A percentile compares a stretch with the other conserved stretches of the same genome.
Evolutionary conservation across 2,113 vertebrate genomes (phyloP).

Genomic region (Apteryx owenii): DNA sequence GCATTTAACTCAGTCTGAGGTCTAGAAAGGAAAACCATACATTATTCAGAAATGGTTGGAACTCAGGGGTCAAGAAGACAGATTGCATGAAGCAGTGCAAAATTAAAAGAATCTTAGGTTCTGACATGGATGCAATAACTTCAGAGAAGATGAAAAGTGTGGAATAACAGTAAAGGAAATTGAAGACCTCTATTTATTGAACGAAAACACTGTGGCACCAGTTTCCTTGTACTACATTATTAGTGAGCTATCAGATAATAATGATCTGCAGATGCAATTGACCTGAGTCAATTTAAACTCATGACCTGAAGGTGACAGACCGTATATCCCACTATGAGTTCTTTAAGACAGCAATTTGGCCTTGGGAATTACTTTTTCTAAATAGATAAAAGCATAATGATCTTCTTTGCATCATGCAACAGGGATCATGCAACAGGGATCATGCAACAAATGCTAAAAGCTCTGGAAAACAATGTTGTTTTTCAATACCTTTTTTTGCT

Average conservation of each 20-base stretch:
- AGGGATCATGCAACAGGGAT: background rate
- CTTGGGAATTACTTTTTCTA: background rate
- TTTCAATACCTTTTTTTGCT: background rate
- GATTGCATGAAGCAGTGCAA: background rate
- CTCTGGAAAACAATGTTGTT: background rate
- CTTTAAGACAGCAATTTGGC: background rate
- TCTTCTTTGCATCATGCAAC: background rate
- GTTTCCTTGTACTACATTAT: background rate
- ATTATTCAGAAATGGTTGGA: conserved; percentile 22
- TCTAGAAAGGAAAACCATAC: background rate
- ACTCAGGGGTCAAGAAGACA: background rate
- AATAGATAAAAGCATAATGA: background rate
- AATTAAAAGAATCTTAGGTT: background rate
- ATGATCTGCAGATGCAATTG: background rate
- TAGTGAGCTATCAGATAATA: background rate
- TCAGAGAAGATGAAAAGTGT: conserved; percentile 1
- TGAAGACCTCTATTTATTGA: background rate
- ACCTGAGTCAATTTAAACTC: background rate
- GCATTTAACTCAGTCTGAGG: conserved; percentile 2
- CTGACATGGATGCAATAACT: background rate
- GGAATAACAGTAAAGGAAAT: background rate
- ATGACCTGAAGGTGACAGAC: background rate
- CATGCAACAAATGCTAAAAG: background rate
- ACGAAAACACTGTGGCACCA: background rate
- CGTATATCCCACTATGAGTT: background rate